Evolutionary conservation across 1,140 invertebrate genomes (phyloP).

Genomic region (Lerema accius): DNA sequence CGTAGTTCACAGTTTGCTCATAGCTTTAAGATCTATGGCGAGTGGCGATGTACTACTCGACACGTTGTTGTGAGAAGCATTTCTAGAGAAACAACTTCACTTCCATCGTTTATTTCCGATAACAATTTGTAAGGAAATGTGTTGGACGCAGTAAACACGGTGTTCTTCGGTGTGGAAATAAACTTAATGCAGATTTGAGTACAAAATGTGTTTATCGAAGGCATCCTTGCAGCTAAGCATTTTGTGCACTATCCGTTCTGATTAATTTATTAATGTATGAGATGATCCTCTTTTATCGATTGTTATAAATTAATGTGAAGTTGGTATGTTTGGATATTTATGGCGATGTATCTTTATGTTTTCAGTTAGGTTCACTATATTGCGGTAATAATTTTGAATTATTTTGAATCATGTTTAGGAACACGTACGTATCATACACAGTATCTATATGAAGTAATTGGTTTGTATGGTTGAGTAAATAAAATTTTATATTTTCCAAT

Average conservation of each 20-base stretch:
- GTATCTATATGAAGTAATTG: no score
- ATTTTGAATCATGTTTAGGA: no score
- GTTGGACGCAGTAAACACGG: conserved; percentile 46
- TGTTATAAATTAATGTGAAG: no score
- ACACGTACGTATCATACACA: no score
- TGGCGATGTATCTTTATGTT: no score
- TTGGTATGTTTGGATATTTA: no score
- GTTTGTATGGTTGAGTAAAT: no score
- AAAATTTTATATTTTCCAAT: no score
- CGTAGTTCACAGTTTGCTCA: conserved; percentile 29
- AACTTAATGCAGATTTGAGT: conserved; percentile 34
- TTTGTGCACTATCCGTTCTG: conserved; percentile 8
- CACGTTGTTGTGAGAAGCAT: conserved; percentile 56
- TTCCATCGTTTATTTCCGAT: conserved; percentile 60
- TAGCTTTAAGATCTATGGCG: conserved; percentile 34
- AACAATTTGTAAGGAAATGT: conserved; percentile 70
- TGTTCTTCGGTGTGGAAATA: conserved; percentile 41
- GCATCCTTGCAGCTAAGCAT: conserved; percentile 25
- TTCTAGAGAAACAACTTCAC: conserved; percentile 66
- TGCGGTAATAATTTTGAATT: no score
- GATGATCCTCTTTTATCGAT: no score
- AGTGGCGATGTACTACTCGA: conserved; percentile 53
- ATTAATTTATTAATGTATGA: neutral
- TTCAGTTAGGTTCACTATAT: no score
- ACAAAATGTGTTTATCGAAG: conserved; percentile 36